Percentiles rank a stretch among this genome's conserved stretches.
Evolutionary conservation across 2,797 vertebrate species (phyloP).

Genomic region (Falco cherrug): DNA sequence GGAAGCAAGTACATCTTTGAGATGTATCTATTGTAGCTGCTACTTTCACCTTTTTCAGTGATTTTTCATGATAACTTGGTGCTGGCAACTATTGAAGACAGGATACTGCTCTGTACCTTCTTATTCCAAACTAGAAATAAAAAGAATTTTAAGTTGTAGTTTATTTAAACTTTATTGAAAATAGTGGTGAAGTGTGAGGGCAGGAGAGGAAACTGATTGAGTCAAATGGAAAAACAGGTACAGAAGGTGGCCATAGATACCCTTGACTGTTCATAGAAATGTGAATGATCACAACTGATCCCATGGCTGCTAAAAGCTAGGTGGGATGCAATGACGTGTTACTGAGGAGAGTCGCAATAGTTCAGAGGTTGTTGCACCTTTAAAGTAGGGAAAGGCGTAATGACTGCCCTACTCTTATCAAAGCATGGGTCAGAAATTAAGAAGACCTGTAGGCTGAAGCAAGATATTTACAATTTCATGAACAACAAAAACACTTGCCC

Average conservation of each 20-base stretch:
- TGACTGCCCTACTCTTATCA: not conserved
- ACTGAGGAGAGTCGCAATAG: not conserved
- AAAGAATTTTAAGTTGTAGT: not conserved
- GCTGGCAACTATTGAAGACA: not conserved
- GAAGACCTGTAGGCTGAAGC: not conserved
- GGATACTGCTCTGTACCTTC: not conserved
- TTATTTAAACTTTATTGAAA: not conserved
- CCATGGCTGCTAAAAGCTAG: not conserved
- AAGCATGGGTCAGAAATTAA: not conserved
- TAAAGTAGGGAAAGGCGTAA: not conserved
- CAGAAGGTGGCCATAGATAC: not conserved
- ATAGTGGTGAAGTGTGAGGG: not conserved
- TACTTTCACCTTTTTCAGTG: not conserved
- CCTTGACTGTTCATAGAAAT: not conserved
- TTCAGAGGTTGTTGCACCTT: not conserved
- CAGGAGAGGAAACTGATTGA: not conserved
- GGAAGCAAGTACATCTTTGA: not conserved
- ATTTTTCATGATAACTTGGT: not conserved
- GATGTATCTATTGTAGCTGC: not conserved
- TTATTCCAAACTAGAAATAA: not conserved
- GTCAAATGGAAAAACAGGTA: not conserved
- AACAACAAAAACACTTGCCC: not conserved
- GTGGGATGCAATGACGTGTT: not conserved
- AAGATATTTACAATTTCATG: not conserved
- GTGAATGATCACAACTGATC: not conserved